These are phyloP conservation scores for Chaenogobius annularis DNA, from an alignment of 2,113 vertebrate genomes.

Conservation along the genomic window DNA sequence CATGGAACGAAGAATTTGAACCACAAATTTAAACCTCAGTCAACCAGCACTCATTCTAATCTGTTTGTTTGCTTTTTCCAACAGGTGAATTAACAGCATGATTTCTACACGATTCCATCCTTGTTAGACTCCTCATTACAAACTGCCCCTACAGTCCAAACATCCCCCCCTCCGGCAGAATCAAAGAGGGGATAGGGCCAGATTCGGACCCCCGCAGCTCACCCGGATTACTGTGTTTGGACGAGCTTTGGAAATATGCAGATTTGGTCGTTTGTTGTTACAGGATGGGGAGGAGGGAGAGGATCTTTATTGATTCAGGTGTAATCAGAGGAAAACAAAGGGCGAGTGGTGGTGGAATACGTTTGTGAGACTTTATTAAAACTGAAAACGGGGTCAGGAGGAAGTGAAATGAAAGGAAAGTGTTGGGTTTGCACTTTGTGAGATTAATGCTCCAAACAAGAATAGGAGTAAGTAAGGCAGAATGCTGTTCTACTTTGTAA, in stretches of 20 bases:
- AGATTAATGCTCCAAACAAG: neutral
- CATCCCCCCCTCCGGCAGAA: constrained; percentile 59
- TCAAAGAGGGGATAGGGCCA: constrained; percentile 93
- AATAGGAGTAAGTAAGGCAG: neutral
- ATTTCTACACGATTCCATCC: neutral
- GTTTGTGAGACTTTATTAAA: neutral
- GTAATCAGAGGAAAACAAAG: neutral
- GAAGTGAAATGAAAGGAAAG: neutral
- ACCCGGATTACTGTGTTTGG: constrained; percentile 47
- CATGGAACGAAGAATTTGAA: neutral
- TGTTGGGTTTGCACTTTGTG: constrained; percentile 1
- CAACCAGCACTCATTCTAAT: neutral
- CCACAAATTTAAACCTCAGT: neutral
- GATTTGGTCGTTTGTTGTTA: constrained; percentile 12
- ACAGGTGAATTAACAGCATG: neutral
- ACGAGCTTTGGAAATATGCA: constrained; percentile 28
- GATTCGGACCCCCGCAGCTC: constrained; percentile 89
- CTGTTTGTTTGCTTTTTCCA: neutral
- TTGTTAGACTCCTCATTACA: constrained; percentile 3
- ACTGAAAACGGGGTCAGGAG: neutral
- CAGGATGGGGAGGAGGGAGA: neutral
- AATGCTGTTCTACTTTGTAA: neutral
- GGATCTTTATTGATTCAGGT: constrained; percentile 4
- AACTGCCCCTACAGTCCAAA: neutral
- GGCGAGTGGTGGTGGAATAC: neutral